A percentile compares a stretch with the other conserved stretches of the same genome.
Conservation (phyloP, 2,888 invertebrate genomes). For the Hololepta plana region DNA sequence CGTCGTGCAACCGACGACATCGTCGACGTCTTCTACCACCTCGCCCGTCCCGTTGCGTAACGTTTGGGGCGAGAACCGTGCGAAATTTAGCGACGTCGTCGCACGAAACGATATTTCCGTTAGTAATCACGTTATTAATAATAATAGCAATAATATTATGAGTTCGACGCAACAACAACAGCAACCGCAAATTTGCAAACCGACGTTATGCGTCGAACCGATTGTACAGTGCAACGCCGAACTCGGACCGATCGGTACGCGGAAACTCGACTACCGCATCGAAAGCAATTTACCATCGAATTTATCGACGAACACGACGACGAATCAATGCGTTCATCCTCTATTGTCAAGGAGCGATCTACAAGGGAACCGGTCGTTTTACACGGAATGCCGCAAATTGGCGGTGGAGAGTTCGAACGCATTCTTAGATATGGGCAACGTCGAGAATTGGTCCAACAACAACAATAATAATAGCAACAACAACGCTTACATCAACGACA, state of each 20-base stretch:
- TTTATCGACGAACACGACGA: neutral
- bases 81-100: constrained; percentile 40
- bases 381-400: constrained; percentile 17
- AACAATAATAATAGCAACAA: too few relatives aligned
- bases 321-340: constrained; percentile 7
- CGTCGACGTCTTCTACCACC: too few relatives aligned
- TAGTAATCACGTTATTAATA: too few relatives aligned
- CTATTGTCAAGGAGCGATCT: too few relatives aligned
- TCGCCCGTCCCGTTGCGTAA: too few relatives aligned
- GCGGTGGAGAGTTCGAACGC: constrained; percentile 14
- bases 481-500: too few relatives aligned
- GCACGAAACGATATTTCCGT: constrained; percentile 33
- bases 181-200: constrained; percentile 15
- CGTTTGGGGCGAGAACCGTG: constrained; percentile 38
- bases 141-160: too few relatives aligned
- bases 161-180: too few relatives aligned
- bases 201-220: constrained; percentile 25
- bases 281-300: constrained; percentile 9
- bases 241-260: constrained; percentile 30
- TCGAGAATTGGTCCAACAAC: constrained; percentile 12
- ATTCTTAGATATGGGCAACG: constrained; percentile 13
- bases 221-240: constrained; percentile 17
- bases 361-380: too few relatives aligned
- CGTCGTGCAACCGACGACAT: too few relatives aligned
- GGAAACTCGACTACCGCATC: constrained; percentile 16